Base-by-base conservation (phyloP, 2,113 vertebrate genomes). In the Tamias sibiricus region DNA sequence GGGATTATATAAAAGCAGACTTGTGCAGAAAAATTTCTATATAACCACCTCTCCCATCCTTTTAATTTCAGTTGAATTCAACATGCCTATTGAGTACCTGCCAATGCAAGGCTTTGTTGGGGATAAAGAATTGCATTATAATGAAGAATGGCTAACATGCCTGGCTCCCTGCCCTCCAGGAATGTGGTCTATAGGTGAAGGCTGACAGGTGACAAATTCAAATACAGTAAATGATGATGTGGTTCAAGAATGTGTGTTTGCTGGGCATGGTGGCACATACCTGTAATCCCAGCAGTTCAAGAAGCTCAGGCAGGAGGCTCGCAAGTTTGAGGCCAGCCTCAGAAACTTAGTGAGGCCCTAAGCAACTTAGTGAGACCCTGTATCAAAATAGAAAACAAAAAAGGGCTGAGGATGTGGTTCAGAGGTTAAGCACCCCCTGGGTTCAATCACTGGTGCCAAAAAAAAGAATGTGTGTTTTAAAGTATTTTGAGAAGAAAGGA, bases 1-100 rank as follows among this genome's bases (percentile, higher is more conserved):
- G n/a, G 69, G 79, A 54, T 77, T 74, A 57, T 44, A 79, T 59
- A 87, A 92, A 94, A 79, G 69, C 69, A 87, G 89, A 44, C 30
- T 42, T 49, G 8, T 66, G 52, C 42, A 69, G 85, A 95, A 66
- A 49, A 81, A 52, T 59, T 64, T 96, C 95, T 82, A 0, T 76
- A 10, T 14, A 68, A 90, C 74, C 77, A 44, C 16, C 35, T 89
- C 40, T 91, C 57, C 71, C 17, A 91, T 91, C 54, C 64, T 75
- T 91, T 96, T 69, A 52, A 72, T 76, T 74, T 71, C 68, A 75
- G n/a, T 22, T 66, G 80, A 94, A 16, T 68, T 77, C n/a, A 42
- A 32, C 69, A 62, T 40, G 62, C 75, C n/a, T 72, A 47, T 35
- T 28, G 52, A 92, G 20, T 16, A 20, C 69, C 80, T 75, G 86